These are phyloP conservation scores for Neomonachus schauinslandi DNA, from an alignment of 2,113 vertebrate species.

Conservation along the genomic window DNA sequence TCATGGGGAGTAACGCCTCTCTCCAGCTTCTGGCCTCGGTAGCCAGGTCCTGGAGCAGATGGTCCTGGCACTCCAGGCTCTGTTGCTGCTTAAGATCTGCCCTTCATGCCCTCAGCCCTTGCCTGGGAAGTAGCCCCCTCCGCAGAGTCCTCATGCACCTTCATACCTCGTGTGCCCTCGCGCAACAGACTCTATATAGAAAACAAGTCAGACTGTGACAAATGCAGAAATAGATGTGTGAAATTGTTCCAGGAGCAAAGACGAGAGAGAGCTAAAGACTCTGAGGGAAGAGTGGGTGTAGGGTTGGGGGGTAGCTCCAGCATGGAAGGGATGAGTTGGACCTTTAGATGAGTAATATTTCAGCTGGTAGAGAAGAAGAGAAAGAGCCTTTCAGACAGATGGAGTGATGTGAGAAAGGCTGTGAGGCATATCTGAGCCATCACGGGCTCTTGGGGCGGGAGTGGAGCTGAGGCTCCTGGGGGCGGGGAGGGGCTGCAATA, in stretches of 20 bases:
- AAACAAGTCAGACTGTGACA: slow-evolving; percentile 41
- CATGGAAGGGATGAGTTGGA: neutral
- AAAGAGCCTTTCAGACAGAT: neutral
- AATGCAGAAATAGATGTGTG: slow-evolving; percentile 50
- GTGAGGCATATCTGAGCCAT: neutral
- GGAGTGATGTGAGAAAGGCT: neutral
- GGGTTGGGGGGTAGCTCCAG: neutral
- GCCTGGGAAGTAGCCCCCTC: neutral
- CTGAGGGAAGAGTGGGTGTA: neutral
- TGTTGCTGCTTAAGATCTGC: neutral
- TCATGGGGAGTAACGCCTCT: neutral
- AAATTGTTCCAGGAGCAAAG: slow-evolving; percentile 4
- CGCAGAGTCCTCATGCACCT: neutral
- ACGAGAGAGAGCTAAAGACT: slow-evolving; percentile 20
- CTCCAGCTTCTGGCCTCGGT: neutral
- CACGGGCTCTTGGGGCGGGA: neutral
- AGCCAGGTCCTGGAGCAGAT: neutral
- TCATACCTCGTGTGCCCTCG: neutral
- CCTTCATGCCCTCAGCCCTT: neutral
- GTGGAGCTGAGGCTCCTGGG: neutral
- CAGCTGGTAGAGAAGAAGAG: neutral
- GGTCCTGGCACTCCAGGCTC: neutral
- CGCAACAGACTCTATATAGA: slow-evolving; percentile 2
- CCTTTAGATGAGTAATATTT: slow-evolving; percentile 24
- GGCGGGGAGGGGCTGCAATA: neutral